phyloP scores from a whole-genome alignment of 2,888 invertebrate species.

The Nebria salina region DNA sequence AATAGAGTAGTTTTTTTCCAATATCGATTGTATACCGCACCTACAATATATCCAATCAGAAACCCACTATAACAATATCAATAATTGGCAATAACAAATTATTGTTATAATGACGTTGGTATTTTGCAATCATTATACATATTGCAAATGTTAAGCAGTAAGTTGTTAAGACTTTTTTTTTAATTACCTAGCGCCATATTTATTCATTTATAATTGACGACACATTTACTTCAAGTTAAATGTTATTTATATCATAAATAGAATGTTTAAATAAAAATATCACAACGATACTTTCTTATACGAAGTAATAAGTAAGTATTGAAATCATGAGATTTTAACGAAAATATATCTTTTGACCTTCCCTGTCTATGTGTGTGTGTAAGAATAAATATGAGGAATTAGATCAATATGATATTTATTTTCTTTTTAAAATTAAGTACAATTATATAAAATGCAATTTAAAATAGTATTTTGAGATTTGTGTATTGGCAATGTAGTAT shows the following conservation, averaged over 20 bases:
- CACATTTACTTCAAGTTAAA: neutral
- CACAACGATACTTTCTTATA: neutral
- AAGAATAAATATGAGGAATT: too few species aligned
- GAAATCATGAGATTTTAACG: too few species aligned
- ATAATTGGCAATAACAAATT: constrained; percentile 1
- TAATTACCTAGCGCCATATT: neutral
- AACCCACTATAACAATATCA: neutral
- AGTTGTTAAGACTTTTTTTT: neutral
- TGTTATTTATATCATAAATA: neutral
- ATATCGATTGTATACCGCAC: neutral
- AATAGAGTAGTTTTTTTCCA: neutral
- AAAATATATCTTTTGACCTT: too few species aligned
- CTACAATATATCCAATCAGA: neutral
- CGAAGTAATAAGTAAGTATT: too few species aligned
- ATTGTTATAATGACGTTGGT: neutral
- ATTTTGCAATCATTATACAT: neutral
- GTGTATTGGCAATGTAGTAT: too few species aligned
- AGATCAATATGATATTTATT: too few species aligned
- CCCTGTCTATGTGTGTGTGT: too few species aligned
- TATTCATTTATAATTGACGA: neutral
- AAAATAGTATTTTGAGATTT: too few species aligned
- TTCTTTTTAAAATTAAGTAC: too few species aligned
- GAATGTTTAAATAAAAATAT: neutral
- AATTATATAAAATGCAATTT: too few species aligned
- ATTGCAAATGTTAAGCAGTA: neutral